Conservation (phyloP, 2,113 vertebrate species). For the Speoplatyrhinus poulsoni region DNA sequence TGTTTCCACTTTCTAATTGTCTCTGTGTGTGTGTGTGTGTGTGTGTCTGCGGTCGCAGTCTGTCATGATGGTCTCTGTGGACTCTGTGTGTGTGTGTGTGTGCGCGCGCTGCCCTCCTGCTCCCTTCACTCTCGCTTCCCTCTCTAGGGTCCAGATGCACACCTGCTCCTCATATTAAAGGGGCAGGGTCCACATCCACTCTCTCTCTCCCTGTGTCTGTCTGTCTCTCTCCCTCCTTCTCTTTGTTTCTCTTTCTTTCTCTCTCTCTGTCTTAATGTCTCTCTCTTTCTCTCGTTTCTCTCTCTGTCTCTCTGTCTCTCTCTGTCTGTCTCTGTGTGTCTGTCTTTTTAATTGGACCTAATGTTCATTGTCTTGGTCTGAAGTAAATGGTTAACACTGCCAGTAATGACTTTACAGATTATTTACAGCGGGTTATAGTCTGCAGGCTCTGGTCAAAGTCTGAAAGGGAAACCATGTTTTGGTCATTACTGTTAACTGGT, state of each 20-base stretch:
- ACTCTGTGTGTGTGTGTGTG: conserved; percentile 54
- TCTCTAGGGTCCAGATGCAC: conserved; percentile 67
- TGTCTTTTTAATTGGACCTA: background rate
- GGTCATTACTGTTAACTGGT: background rate
- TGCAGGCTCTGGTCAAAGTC: conserved; percentile 2
- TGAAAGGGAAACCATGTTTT: background rate
- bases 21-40: conserved; percentile 48
- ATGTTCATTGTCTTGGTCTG: background rate
- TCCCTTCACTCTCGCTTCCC: conserved; percentile 31
- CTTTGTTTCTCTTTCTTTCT: conserved; percentile 24
- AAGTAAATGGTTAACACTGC: conserved; percentile 59
- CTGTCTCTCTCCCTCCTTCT: background rate
- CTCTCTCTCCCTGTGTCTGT: conserved; percentile 17
- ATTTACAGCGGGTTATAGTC: background rate
- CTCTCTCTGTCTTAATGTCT: background rate
- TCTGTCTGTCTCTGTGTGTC: conserved; percentile 30
- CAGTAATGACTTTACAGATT: background rate
- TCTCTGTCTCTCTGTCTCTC: conserved; percentile 23
- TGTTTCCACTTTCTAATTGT: background rate
- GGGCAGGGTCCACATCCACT: conserved; percentile 50
- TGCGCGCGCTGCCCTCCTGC: background rate
- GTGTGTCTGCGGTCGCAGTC: conserved; percentile 63
- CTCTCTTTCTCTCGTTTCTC: conserved; percentile 15
- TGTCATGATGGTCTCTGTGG: conserved; percentile 63
- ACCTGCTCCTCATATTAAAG: conserved; percentile 68